phyloP scores from a whole-genome alignment of 1,140 invertebrate genomes.

The Subanguina moxae region DNA sequence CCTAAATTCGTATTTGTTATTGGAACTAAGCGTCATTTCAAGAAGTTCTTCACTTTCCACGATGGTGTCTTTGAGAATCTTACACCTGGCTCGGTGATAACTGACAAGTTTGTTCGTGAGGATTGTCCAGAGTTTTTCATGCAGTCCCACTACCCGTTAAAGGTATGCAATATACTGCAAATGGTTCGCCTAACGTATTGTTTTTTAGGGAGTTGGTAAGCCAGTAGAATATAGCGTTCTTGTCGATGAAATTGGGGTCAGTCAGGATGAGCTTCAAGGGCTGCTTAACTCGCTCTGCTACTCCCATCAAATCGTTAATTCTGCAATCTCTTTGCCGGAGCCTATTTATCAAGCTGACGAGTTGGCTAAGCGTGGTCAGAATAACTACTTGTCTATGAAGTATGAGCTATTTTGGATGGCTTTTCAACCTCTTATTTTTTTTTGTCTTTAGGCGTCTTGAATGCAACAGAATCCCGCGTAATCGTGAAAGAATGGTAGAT shows the following conservation, averaged over 20 bases:
- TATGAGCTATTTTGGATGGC: conserved; percentile 18
- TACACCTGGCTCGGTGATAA: conserved; percentile 34
- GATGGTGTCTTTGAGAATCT: conserved; percentile 20
- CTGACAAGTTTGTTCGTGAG: conserved; percentile 29
- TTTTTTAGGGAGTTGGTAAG: conserved; percentile 25
- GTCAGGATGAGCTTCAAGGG: conserved; percentile 28
- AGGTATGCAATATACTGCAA: conserved; percentile 4
- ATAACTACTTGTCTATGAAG: conserved; percentile 35
- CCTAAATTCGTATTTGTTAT: conserved; percentile 42
- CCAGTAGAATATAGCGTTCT: conserved; percentile 29
- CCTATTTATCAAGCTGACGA: conserved; percentile 42
- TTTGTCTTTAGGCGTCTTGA: neutral
- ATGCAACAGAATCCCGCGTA: neutral
- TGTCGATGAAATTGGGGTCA: conserved; percentile 24
- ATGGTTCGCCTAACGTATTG: neutral
- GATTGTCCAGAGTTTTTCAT: conserved; percentile 40
- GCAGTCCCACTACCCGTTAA: conserved; percentile 38
- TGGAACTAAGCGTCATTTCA: conserved; percentile 40
- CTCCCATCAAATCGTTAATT: conserved; percentile 35
- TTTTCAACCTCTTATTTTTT: too few species aligned
- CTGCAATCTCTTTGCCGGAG: conserved; percentile 33
- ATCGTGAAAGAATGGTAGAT: neutral
- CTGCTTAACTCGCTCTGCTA: conserved; percentile 34
- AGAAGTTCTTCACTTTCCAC: conserved; percentile 32
- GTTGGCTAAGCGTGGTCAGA: conserved; percentile 35